phyloP scores from a whole-genome alignment of 2,113 vertebrate species.

The Aptenodytes forsteri region DNA sequence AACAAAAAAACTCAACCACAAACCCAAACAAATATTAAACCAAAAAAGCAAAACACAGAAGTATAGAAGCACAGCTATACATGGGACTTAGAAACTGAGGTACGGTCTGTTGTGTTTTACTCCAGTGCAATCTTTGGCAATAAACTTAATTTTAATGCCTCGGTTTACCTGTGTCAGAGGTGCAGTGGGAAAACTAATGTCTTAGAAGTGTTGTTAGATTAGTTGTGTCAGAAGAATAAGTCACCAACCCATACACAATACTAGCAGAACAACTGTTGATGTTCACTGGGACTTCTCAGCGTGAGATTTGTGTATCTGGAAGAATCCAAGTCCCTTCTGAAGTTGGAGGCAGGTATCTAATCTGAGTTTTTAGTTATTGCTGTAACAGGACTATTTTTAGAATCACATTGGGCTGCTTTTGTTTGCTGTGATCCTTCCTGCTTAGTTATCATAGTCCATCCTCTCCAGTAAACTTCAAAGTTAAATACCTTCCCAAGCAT shows the following conservation, averaged over 20 bases:
- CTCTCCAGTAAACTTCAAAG: neutral
- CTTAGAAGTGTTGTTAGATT: neutral
- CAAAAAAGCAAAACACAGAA: neutral
- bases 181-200: neutral
- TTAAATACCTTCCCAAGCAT: neutral
- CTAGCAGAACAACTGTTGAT: neutral
- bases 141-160: neutral
- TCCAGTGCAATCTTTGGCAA: neutral
- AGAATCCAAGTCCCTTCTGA: neutral
- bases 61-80: neutral
- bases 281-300: neutral
- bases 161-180: neutral
- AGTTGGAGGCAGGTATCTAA: neutral
- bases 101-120: neutral
- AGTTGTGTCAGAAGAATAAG: neutral
- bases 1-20: neutral
- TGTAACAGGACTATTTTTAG: neutral
- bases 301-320: neutral
- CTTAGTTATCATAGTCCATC: neutral
- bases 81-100: neutral
- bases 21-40: neutral
- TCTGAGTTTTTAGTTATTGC: neutral
- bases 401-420: neutral
- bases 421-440: neutral
- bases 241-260: neutral